Evolutionary conservation across 1,140 invertebrate species (phyloP).

Genomic region (Scylla paramamosain): DNA sequence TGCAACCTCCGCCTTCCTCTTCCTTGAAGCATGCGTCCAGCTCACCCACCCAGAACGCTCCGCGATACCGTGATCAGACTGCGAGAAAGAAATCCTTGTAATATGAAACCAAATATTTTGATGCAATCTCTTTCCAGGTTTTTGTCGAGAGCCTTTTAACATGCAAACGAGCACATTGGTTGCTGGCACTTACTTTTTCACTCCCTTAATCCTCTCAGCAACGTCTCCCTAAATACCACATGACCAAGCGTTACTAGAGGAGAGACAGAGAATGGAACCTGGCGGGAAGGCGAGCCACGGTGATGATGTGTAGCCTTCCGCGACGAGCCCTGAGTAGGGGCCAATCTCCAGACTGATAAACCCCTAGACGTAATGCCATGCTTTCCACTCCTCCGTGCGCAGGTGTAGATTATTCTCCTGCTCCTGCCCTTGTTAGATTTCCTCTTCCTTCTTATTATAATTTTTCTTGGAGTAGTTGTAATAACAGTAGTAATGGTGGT

Average conservation of each 20-base stretch:
- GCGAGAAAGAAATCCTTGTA: slow-evolving; percentile 26
- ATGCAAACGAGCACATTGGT: background rate
- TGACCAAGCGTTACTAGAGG: background rate
- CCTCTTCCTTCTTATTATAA: too few relatives aligned
- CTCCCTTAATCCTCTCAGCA: background rate
- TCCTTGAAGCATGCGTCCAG: background rate
- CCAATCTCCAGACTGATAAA: too few relatives aligned
- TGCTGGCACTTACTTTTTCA: background rate
- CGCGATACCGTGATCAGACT: background rate
- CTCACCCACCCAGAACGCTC: slow-evolving; percentile 17
- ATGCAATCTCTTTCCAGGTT: background rate
- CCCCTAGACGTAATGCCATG: too few relatives aligned
- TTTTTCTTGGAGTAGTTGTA: too few relatives aligned
- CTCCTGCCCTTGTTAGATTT: too few relatives aligned
- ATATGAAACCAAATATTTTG: slow-evolving; percentile 53
- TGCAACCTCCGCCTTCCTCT: background rate
- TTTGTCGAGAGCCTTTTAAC: background rate
- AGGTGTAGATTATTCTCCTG: too few relatives aligned
- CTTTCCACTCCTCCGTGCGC: too few relatives aligned
- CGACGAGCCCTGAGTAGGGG: too few relatives aligned
- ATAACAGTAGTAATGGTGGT: too few relatives aligned
- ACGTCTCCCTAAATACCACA: background rate
- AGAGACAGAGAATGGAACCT: background rate
- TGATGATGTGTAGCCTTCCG: background rate
- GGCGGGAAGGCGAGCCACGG: background rate